A percentile compares a stretch with the other conserved stretches of the same genome.
Conservation (phyloP, 2,797 vertebrate genomes). For the Arctocebus calabarensis region DNA sequence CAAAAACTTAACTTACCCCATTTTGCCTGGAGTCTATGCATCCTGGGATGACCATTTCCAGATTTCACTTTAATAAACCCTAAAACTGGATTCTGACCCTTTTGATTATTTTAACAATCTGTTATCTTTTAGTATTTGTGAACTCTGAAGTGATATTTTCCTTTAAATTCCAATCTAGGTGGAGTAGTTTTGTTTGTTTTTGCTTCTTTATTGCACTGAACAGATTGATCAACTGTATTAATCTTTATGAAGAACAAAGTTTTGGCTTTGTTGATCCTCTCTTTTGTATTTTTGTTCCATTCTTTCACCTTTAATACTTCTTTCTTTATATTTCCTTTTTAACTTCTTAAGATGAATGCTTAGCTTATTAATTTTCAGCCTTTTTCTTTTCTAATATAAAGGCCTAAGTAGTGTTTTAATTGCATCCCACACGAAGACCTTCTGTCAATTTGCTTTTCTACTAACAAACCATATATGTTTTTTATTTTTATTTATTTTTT, state of each 20-base stretch:
- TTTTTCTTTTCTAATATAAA: neutral
- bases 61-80: too few relatives aligned
- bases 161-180: neutral
- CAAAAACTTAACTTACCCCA: too few relatives aligned
- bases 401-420: neutral
- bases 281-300: neutral
- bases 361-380: neutral
- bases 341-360: neutral
- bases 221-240: neutral
- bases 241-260: neutral
- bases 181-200: neutral
- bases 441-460: neutral
- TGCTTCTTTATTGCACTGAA: neutral
- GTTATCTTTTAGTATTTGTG: neutral
- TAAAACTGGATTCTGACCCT: too few relatives aligned
- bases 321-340: neutral
- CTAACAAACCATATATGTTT: neutral
- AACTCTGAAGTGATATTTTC: neutral
- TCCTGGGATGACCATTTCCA: too few relatives aligned
- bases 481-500: too few relatives aligned
- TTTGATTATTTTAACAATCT: too few relatives aligned
- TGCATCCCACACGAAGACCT: neutral
- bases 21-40: too few relatives aligned
- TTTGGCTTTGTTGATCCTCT: neutral
- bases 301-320: neutral